These are phyloP conservation scores for Parthenolecanium corni DNA, from an alignment of 2,888 invertebrate genomes.

Conservation along the genomic window DNA sequence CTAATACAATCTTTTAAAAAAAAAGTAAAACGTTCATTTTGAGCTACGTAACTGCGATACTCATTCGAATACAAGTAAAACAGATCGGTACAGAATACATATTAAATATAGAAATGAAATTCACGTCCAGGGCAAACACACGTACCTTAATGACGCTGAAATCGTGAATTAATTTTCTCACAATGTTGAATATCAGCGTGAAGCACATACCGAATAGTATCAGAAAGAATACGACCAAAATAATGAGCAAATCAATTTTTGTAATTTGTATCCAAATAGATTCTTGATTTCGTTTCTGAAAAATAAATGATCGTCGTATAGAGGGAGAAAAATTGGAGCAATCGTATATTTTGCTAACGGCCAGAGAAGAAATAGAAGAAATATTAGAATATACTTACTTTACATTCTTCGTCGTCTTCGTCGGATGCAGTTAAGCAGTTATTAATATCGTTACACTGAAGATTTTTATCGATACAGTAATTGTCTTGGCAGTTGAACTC, in stretches of 20 bases:
- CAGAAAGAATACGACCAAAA: conserved; percentile 73
- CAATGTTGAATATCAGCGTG: conserved; percentile 78
- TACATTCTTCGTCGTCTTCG: conserved; percentile 45
- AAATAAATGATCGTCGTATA: too few species aligned
- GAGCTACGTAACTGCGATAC: too few species aligned
- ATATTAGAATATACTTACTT: not conserved
- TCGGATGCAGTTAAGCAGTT: conserved; percentile 78
- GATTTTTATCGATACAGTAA: conserved; percentile 60
- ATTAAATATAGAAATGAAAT: too few species aligned
- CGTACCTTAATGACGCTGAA: conserved; percentile 73
- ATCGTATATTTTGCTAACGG: too few species aligned
- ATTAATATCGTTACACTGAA: conserved; percentile 59
- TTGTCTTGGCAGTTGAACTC: conserved; percentile 81
- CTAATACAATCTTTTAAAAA: too few species aligned
- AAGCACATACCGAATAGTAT: conserved; percentile 80
- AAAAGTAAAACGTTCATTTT: too few species aligned
- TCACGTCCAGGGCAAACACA: too few species aligned
- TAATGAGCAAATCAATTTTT: conserved; percentile 57
- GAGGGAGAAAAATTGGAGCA: too few species aligned
- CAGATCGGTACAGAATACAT: too few species aligned
- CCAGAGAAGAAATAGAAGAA: not conserved
- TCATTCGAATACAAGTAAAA: too few species aligned
- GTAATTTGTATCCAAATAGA: conserved; percentile 24
- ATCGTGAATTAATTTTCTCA: conserved; percentile 72
- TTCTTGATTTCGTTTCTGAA: conserved; percentile 26